Base-by-base conservation (phyloP, 1,140 invertebrate species). In the Artemia franciscana region DNA sequence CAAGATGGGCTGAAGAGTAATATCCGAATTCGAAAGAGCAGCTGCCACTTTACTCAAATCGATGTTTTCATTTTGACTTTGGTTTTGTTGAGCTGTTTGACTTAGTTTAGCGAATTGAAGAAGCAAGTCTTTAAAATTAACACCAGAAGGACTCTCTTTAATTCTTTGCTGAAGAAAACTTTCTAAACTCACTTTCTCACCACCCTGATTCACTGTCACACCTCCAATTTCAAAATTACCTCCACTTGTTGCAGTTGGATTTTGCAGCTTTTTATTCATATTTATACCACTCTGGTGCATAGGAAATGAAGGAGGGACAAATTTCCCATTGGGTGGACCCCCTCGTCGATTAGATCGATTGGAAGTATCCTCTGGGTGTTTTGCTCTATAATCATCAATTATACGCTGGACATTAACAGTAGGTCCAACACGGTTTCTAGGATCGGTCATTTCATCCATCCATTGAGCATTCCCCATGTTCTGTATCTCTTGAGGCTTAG, bases 371-470 rank as follows among this genome's bases (percentile, higher is more conserved):
- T 67, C 64, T 2, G 68, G 68, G 60, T 69, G 67, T 59, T 69
- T 67, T 58, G 84, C 80, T 64, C 84, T 78, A 68, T 87, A 85
- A 71, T 87, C 84, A 1, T 84, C 85, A 68, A 89, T 88, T 60
- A 89, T 83, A 4, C 85, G 83, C 68, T 84, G 79, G 9, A 88
- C 85, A 70, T 87, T 84, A 57, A 87, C 78, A 25, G 83, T 83
- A 0, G 83, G 79, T 0, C 85, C 82, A 18, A 51, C 39, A 12
- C 39, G 12, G 39, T 51, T 51, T 51, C n/a, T 21, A 21, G 56
- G 60, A 2, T n/a, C 26, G 5, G 15, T 23, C 5, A 30, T 21
- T n/a, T 28, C 26, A 25, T 56, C 60, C 24, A 24, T 28, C 60
- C 60, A n/a, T 15, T 23, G 30, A 21, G 26, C 9, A 3, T 51